phyloP scores from a whole-genome alignment of 2,888 invertebrate genomes.

The Leptinotarsa peninsularis region DNA sequence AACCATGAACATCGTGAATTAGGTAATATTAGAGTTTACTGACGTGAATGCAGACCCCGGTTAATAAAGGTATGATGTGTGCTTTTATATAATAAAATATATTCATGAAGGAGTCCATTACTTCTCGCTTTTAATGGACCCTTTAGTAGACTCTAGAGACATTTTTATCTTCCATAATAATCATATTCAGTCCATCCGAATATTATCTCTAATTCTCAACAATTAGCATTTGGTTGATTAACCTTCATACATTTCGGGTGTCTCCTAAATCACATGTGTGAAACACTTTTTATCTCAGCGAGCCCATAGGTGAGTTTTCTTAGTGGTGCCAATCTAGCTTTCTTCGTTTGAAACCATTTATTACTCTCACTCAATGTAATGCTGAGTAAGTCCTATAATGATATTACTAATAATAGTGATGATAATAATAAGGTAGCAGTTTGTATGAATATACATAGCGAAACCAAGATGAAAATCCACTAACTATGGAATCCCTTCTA shows the following conservation, averaged over 20 bases:
- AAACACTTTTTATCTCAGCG: neutral
- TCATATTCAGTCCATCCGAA: conserved; percentile 26
- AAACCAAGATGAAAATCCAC: too few species aligned
- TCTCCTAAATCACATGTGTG: neutral
- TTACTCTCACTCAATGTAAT: too few species aligned
- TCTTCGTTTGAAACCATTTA: too few species aligned
- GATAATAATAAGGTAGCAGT: too few species aligned
- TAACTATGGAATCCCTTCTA: too few species aligned
- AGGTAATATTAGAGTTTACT: conserved; percentile 2
- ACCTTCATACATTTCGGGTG: neutral
- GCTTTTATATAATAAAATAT: conserved; percentile 25
- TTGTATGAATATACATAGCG: too few species aligned
- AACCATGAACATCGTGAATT: neutral
- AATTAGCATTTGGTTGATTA: conserved; percentile 16
- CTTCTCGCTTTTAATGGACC: conserved; percentile 26
- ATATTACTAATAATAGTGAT: too few species aligned
- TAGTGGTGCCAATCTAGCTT: too few species aligned
- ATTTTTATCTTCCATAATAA: conserved; percentile 23
- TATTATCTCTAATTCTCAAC: conserved; percentile 20
- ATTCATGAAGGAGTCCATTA: conserved; percentile 27
- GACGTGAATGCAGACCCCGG: neutral
- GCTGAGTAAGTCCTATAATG: too few species aligned
- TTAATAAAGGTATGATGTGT: conserved; percentile 14
- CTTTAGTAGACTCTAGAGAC: conserved; percentile 23
- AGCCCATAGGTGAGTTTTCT: too few species aligned